A percentile compares a stretch with the other conserved stretches of the same genome.
Evolutionary conservation across 2,888 invertebrate genomes (phyloP).

Genomic region (Diarsia brunnea): DNA sequence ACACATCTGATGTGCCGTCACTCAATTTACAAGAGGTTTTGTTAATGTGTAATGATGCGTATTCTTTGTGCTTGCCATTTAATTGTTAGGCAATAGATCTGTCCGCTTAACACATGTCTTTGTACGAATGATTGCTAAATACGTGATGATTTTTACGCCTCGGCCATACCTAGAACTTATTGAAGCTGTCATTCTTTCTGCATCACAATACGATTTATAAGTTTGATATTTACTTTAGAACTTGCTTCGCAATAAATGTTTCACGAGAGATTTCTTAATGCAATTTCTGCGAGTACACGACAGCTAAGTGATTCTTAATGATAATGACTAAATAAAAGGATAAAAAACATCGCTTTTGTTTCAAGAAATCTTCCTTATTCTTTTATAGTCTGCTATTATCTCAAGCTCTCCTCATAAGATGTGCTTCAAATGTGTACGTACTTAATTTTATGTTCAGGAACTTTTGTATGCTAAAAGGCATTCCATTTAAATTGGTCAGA

Average conservation of each 20-base stretch:
- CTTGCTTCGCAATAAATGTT: constrained; percentile 38
- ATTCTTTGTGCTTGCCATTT: constrained; percentile 88
- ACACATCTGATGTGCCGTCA: constrained; percentile 87
- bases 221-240: constrained; percentile 51
- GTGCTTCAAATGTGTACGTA: constrained; percentile 60
- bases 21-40: constrained; percentile 86
- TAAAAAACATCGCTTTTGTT: constrained; percentile 43
- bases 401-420: constrained; percentile 61
- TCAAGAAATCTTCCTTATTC: constrained; percentile 15
- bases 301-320: constrained; percentile 46
- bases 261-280: constrained; percentile 36
- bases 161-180: constrained; percentile 67
- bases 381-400: constrained; percentile 70
- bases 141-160: constrained; percentile 71
- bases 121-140: constrained; percentile 80
- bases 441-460: constrained; percentile 59
- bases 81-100: constrained; percentile 86
- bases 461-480: constrained; percentile 58
- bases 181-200: constrained; percentile 66
- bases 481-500: constrained; percentile 65
- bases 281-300: constrained; percentile 14
- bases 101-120: constrained; percentile 82
- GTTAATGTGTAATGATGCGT: constrained; percentile 89
- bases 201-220: constrained; percentile 58
- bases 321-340: constrained; percentile 32